phyloP scores from a whole-genome alignment of 2,113 vertebrate genomes.

The Seriola quinqueradiata region DNA sequence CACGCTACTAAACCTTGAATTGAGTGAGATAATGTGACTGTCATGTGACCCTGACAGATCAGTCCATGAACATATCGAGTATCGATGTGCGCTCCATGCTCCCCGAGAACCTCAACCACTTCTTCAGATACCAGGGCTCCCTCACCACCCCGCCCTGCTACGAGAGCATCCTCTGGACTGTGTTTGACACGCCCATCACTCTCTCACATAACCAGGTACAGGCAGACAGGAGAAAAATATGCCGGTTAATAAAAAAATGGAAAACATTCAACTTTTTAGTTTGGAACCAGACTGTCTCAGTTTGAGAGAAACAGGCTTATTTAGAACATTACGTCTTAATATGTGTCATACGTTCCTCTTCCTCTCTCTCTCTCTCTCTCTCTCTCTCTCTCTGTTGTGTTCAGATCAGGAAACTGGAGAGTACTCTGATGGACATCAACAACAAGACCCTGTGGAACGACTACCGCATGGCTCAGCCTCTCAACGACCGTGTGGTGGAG shows the following conservation, averaged over 20 bases:
- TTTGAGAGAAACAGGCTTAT: not conserved
- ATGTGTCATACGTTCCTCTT: no score
- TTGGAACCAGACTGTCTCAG: no score
- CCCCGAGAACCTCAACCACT: constrained; percentile 88
- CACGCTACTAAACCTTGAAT: no score
- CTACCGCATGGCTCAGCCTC: constrained; percentile 88
- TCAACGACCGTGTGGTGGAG: constrained; percentile 87
- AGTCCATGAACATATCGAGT: constrained; percentile 81
- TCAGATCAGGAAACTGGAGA: constrained; percentile 88
- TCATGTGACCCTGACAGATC: constrained; percentile 76
- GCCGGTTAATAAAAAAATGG: no score
- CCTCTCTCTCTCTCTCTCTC: not conserved
- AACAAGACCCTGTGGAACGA: constrained; percentile 88
- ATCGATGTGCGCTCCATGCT: constrained; percentile 90
- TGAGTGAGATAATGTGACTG: fast-evolving
- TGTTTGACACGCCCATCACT: constrained; percentile 88
- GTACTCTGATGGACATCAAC: constrained; percentile 85
- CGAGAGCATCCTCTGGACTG: constrained; percentile 91
- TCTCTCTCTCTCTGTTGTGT: not conserved
- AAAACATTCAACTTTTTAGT: not conserved
- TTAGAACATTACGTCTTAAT: not conserved
- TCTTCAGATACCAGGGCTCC: constrained; percentile 92
- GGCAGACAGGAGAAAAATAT: not conserved
- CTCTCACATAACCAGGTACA: constrained; percentile 90
- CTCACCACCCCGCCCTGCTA: constrained; percentile 92